These are phyloP conservation scores for Xenopus laevis DNA, from an alignment of 2,113 vertebrate species.

Conservation along the genomic window DNA sequence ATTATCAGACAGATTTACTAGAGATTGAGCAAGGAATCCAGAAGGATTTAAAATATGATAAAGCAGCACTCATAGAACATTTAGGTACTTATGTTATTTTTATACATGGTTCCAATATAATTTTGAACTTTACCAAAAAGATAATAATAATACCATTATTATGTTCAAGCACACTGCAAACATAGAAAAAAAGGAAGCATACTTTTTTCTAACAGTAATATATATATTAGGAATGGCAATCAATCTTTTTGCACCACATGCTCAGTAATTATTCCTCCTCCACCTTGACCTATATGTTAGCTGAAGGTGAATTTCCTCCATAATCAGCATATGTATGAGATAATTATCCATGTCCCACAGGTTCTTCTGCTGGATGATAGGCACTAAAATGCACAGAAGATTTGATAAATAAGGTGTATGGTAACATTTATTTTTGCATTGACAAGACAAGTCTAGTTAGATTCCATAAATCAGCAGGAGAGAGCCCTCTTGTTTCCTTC, in stretches of 20 bases:
- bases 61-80: too few species aligned
- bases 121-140: too few species aligned
- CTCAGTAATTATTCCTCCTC: constrained; percentile 15
- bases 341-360: background rate
- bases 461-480: background rate
- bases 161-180: too few species aligned
- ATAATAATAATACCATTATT: too few species aligned
- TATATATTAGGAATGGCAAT: too few species aligned
- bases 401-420: constrained; percentile 2
- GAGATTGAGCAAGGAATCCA: too few species aligned
- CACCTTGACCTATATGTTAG: constrained; percentile 11
- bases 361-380: background rate
- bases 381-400: background rate
- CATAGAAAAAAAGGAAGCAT: too few species aligned
- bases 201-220: too few species aligned
- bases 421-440: constrained; percentile 2
- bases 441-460: background rate
- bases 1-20: too few species aligned
- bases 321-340: constrained; percentile 21
- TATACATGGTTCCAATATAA: too few species aligned
- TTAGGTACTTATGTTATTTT: too few species aligned
- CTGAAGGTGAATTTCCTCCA: constrained; percentile 18
- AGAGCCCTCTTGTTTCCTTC: background rate
- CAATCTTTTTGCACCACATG: background rate
- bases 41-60: too few species aligned